Percentiles rank a stretch among this genome's conserved stretches.
Evolutionary conservation across 2,797 vertebrate genomes (phyloP).

Genomic region (Meriones psammophilus): DNA sequence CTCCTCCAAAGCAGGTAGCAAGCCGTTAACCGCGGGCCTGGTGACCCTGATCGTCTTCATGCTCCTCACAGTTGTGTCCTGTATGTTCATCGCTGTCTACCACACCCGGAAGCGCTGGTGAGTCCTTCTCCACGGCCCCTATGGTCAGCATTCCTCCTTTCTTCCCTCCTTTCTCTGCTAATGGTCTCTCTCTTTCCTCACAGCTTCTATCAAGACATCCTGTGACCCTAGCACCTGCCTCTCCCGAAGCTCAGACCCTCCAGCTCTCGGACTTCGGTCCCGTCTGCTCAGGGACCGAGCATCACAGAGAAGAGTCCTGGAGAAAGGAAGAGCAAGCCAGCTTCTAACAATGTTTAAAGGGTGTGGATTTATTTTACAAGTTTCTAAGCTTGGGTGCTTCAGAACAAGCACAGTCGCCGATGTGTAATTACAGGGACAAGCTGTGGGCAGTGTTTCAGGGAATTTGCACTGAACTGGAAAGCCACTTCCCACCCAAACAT

Average conservation of each 20-base stretch:
- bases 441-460: background rate
- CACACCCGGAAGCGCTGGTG: background rate
- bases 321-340: background rate
- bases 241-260: background rate
- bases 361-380: background rate
- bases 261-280: background rate
- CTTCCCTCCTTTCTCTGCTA: background rate
- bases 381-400: background rate
- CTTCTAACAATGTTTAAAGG: background rate
- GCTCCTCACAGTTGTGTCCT: background rate
- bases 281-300: background rate
- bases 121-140: background rate
- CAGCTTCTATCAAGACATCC: conserved; percentile 56
- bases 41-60: rapidly evolving
- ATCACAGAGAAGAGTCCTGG: background rate
- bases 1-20: background rate
- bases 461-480: background rate
- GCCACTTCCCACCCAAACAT: background rate
- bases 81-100: background rate
- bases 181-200: background rate
- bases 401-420: background rate
- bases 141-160: background rate
- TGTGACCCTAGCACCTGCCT: background rate
- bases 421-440: background rate
- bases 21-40: rapidly evolving